These are phyloP conservation scores for Pristionchus entomophagus DNA, from an alignment of 2,888 invertebrate species.

Conservation along the genomic window DNA sequence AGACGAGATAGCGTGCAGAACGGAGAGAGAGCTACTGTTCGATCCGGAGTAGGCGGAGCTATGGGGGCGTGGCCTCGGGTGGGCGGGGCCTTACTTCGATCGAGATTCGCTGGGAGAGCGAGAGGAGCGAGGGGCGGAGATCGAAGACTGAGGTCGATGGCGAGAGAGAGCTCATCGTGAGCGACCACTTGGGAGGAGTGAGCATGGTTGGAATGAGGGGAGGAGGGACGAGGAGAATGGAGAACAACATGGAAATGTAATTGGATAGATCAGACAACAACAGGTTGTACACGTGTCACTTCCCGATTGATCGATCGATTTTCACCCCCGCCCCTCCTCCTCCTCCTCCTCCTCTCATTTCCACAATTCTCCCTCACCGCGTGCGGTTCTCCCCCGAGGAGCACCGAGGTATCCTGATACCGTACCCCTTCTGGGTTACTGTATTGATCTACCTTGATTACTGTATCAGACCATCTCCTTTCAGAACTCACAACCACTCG, in stretches of 20 bases:
- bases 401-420: background rate
- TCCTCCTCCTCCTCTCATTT: background rate
- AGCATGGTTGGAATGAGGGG: too few species aligned
- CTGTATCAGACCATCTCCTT: background rate
- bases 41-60: background rate
- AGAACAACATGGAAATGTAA: too few species aligned
- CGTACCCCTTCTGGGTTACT: background rate
- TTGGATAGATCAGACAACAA: too few species aligned
- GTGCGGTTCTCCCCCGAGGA: conserved; percentile 6
- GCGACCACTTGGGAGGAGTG: too few species aligned
- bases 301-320: too few species aligned
- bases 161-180: background rate
- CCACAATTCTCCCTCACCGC: background rate
- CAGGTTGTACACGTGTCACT: too few species aligned
- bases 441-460: background rate
- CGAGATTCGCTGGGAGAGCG: background rate
- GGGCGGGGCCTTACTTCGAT: background rate
- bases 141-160: too few species aligned
- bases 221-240: too few species aligned
- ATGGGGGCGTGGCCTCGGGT: background rate
- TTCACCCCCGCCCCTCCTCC: background rate
- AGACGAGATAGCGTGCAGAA: background rate
- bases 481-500: conserved; percentile 15
- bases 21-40: too few species aligned
- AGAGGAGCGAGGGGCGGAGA: background rate